Conservation (phyloP, 2,797 vertebrate genomes). For the Margarornis squamiger region DNA sequence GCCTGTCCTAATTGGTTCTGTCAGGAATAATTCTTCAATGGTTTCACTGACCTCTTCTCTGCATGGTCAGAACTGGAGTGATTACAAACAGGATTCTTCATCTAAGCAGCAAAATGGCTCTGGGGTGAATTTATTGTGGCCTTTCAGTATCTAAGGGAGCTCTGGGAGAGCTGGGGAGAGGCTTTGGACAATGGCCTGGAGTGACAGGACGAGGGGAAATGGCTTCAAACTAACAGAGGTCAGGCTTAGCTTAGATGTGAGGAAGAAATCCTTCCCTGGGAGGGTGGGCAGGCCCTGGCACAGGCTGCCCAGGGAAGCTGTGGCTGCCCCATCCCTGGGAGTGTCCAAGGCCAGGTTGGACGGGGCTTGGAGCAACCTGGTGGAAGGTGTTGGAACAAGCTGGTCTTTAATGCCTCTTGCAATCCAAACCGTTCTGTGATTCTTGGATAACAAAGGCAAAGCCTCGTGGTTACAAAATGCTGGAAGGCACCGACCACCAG, state of each 20-base stretch:
- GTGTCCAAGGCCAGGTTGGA: neutral
- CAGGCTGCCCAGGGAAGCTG: neutral
- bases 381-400: neutral
- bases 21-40: neutral
- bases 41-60: neutral
- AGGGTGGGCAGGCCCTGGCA: neutral
- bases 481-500: too few species aligned
- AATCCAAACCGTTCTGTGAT: neutral
- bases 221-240: neutral
- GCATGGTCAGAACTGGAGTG: neutral
- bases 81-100: neutral
- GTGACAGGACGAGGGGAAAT: neutral
- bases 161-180: neutral
- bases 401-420: neutral
- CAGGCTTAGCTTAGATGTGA: neutral
- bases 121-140: rapidly evolving
- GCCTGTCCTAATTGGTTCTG: neutral
- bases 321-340: neutral
- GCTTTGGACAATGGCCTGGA: neutral
- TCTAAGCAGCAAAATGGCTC: neutral
- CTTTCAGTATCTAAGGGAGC: rapidly evolving
- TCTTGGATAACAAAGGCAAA: neutral
- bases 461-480: too few species aligned
- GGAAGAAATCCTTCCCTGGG: neutral
- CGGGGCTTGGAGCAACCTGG: rapidly evolving